These are phyloP conservation scores for Philotrypesis tridentata DNA, from an alignment of 1,140 invertebrate genomes.

Conservation along the genomic window DNA sequence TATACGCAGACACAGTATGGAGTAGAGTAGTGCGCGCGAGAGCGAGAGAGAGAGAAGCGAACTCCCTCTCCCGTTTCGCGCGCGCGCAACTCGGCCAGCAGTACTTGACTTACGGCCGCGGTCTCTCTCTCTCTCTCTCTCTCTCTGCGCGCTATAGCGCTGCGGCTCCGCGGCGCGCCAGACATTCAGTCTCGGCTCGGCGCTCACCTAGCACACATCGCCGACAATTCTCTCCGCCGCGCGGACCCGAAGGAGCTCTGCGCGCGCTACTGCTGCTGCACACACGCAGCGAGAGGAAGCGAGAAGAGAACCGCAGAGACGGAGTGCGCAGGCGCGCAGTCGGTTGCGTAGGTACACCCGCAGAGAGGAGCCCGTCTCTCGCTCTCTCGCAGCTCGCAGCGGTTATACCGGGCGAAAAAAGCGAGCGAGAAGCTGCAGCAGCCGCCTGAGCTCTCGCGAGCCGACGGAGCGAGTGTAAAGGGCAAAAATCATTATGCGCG, in stretches of 20 bases:
- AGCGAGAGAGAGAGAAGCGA: too few species aligned
- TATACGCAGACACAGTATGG: too few species aligned
- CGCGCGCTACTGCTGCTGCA: too few species aligned
- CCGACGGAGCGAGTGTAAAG: background rate
- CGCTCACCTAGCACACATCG: conserved; percentile 52
- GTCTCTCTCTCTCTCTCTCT: too few species aligned
- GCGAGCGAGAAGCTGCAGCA: background rate
- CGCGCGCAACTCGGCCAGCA: conserved; percentile 12
- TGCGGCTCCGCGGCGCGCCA: conserved; percentile 53
- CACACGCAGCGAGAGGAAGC: background rate
- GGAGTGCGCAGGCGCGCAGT: background rate
- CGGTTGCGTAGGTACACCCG: too few species aligned
- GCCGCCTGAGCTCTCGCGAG: too few species aligned
- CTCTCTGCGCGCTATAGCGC: too few species aligned
- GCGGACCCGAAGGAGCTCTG: background rate
- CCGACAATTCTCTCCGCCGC: background rate
- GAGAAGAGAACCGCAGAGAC: background rate
- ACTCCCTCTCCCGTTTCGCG: background rate
- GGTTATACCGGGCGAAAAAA: too few species aligned
- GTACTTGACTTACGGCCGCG: too few species aligned
- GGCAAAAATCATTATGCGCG: conserved; percentile 40
- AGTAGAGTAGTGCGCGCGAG: too few species aligned
- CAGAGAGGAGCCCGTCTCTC: too few species aligned
- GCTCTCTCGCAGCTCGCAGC: too few species aligned
- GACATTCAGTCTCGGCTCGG: conserved; percentile 71